These are phyloP conservation scores for Parasteatoda lunata DNA, from an alignment of 2,888 invertebrate genomes.

Conservation along the genomic window DNA sequence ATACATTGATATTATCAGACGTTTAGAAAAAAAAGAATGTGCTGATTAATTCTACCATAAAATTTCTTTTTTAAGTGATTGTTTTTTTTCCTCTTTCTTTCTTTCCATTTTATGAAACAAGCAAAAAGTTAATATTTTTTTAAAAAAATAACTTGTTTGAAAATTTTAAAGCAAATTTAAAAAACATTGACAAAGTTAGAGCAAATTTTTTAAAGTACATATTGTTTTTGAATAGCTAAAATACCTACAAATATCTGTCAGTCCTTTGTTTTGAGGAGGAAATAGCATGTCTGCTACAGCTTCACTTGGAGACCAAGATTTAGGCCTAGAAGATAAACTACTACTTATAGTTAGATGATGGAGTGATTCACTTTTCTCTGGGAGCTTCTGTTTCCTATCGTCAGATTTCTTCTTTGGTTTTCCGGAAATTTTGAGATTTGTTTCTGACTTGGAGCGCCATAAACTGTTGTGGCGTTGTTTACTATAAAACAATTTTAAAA, in stretches of 20 bases:
- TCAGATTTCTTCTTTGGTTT: constrained; percentile 63
- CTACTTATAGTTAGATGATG: constrained; percentile 64
- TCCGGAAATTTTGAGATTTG: constrained; percentile 71
- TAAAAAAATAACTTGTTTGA: too few relatives aligned
- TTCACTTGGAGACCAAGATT: constrained; percentile 85
- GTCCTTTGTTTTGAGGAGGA: constrained; percentile 61
- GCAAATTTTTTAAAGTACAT: too few relatives aligned
- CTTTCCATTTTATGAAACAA: too few relatives aligned
- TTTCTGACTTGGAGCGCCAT: constrained; percentile 94
- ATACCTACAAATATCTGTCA: constrained; percentile 26
- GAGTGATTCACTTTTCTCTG: constrained; percentile 62
- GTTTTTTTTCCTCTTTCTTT: too few relatives aligned
- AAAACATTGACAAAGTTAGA: too few relatives aligned
- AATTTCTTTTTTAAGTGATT: too few relatives aligned
- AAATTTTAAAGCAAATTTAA: too few relatives aligned
- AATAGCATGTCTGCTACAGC: constrained; percentile 79
- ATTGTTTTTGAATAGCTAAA: background rate
- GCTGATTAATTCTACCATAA: too few relatives aligned
- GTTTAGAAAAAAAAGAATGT: too few relatives aligned
- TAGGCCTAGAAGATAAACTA: constrained; percentile 78
- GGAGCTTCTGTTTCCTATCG: constrained; percentile 59
- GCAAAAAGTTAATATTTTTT: too few relatives aligned
- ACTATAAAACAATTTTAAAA: constrained; percentile 77
- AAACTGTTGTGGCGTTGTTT: constrained; percentile 90
- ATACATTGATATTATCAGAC: too few relatives aligned